A percentile compares a stretch with the other conserved stretches of the same genome.
Evolutionary conservation across 2,888 invertebrate species (phyloP).

Genomic region (Leucania comma): DNA sequence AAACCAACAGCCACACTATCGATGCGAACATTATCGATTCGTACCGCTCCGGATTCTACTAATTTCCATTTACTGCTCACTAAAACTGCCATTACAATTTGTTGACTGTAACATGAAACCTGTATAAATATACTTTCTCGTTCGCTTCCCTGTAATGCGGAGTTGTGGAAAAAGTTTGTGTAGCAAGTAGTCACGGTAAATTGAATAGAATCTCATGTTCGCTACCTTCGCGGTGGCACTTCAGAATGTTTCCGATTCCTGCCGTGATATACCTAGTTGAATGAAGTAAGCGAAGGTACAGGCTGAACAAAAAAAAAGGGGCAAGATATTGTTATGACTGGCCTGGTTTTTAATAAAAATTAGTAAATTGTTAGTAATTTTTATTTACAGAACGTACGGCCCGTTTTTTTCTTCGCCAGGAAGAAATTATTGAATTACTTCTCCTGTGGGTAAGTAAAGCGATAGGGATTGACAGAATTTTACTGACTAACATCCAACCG

Average conservation of each 20-base stretch:
- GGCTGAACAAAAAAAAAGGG: slow-evolving; percentile 16
- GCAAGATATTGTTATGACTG: too few species aligned
- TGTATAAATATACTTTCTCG: slow-evolving; percentile 15
- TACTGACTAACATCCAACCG: too few species aligned
- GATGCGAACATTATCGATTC: slow-evolving; percentile 40
- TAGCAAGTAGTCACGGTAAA: slow-evolving; percentile 36
- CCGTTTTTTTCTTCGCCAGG: too few species aligned
- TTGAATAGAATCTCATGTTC: slow-evolving; percentile 44
- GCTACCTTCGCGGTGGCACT: slow-evolving; percentile 33
- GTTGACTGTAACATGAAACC: slow-evolving; percentile 32
- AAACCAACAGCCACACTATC: slow-evolving; percentile 25
- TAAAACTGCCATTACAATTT: slow-evolving; percentile 34
- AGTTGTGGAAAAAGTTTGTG: slow-evolving; percentile 20
- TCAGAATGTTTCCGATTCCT: slow-evolving; percentile 40
- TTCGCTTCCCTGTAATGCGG: neutral
- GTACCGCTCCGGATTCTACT: slow-evolving; percentile 29
- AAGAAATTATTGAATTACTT: too few species aligned
- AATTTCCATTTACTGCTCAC: slow-evolving; percentile 41
- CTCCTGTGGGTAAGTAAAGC: too few species aligned
- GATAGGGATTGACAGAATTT: too few species aligned
- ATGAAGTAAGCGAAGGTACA: slow-evolving; percentile 27
- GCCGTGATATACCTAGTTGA: slow-evolving; percentile 26
- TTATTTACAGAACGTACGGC: neutral
- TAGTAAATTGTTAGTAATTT: slow-evolving; percentile 6
- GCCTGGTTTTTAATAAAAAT: too few species aligned